Percentiles rank a stretch among this genome's conserved stretches.
Evolutionary conservation across 2,888 invertebrate genomes (phyloP).

Genomic region (Sialis fuliginosa): DNA sequence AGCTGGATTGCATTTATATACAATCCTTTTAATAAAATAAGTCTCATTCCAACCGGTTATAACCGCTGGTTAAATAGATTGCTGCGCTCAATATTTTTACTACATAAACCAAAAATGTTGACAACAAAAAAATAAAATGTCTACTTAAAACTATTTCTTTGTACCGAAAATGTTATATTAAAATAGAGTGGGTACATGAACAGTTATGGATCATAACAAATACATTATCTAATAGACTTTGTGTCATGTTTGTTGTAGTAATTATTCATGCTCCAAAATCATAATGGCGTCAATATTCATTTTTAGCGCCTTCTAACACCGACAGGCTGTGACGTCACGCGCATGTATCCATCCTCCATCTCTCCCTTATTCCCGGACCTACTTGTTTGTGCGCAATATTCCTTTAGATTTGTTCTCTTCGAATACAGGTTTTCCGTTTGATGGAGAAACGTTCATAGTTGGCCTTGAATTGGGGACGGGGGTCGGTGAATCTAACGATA

Average conservation of each 20-base stretch:
- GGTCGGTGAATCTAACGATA: conserved; percentile 2
- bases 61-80: conserved; percentile 2
- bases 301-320: no score
- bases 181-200: neutral
- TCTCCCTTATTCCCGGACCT: neutral
- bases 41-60: conserved; percentile 4
- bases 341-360: neutral
- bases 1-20: neutral
- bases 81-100: conserved; percentile 20
- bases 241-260: conserved; percentile 1
- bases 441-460: neutral
- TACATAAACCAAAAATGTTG: conserved; percentile 14
- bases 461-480: neutral
- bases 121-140: conserved; percentile 12
- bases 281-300: no score
- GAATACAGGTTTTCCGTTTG: neutral
- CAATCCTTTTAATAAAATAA: neutral
- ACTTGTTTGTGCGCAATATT: neutral
- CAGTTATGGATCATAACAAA: neutral
- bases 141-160: conserved; percentile 9
- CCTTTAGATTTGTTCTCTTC: neutral
- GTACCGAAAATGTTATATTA: conserved; percentile 13
- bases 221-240: neutral
- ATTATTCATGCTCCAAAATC: neutral
- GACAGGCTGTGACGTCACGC: no score